Base-by-base conservation (phyloP, 2,888 invertebrate species). In the Apotomis capreana region DNA sequence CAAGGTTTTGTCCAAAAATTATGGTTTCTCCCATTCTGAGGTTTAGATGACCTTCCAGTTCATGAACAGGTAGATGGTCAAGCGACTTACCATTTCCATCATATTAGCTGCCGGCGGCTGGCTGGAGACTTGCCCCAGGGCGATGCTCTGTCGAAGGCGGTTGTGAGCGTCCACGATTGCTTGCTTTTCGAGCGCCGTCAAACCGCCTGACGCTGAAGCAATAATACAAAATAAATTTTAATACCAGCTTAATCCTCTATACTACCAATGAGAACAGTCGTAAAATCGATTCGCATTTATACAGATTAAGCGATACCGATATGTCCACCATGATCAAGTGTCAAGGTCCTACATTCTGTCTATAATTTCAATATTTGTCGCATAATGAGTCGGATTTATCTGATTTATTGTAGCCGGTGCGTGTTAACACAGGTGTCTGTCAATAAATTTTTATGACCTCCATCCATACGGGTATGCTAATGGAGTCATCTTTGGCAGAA, bases 91-190 rank as follows among this genome's bases (percentile, higher is more conserved):
- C 95, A 97, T 95, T 94, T 97, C 97, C 92, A 96, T 95, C 97
- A 97, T 97, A 89, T 97, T 97, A 79, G 96, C 95, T 40, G 97
- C 96, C 68, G 96, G 95, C 26, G 97, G 96, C 82, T 97, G 97
- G 76, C 94, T 94, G 77, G 94, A 94, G 80, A 97, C 95, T 83
- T 95, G 95, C 62, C 97, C 97, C 78, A 96, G 93, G 74, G 97
- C 97, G 76, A 97, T 96, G 59, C 95, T 94, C 87, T 97, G 96
- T 82, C 97, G 94, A 76, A 97, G 94, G 78, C 95, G 95, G 90
- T 98, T 98, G 92, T 97, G 97, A 79, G 95, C 95, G 84, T 96
- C 95, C 78, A 97, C 94, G 81, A 97, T 97, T 72, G 94, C 93
- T 87, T 96, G 95, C 84, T 95, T 96, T 83, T 97, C 97, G 80